A percentile compares a stretch with the other conserved stretches of the same genome.
These are phyloP conservation scores for Halisarca cf. caerulea DNA, from an alignment of 37 sponge, comb jelly and placozoan species.

Conservation along the genomic window DNA sequence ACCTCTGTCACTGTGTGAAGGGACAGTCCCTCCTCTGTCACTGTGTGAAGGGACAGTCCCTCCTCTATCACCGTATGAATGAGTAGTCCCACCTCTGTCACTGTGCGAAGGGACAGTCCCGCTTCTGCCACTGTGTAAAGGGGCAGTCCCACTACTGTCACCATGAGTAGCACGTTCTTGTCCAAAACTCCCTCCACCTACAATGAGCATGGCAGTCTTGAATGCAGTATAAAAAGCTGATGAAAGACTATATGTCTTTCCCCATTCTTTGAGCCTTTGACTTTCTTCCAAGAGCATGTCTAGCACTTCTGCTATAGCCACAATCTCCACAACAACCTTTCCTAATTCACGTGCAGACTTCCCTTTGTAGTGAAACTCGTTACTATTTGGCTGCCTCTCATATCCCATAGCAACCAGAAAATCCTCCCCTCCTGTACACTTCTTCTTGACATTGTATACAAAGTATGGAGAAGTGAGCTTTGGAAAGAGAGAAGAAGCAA, in stretches of 20 bases:
- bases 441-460: constrained; percentile 33
- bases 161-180: no score
- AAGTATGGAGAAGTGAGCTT: constrained; percentile 22
- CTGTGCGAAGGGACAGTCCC: no score
- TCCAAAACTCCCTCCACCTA: background rate
- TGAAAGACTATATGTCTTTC: background rate
- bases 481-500: background rate
- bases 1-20: no score
- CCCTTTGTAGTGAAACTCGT: background rate
- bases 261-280: background rate
- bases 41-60: background rate
- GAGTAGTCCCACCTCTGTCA: no score
- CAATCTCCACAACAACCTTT: background rate
- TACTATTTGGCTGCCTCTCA: no score
- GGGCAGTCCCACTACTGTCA: no score
- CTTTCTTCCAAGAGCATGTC: background rate
- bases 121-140: no score
- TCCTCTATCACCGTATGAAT: no score
- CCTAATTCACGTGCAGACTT: background rate
- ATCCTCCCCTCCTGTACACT: background rate
- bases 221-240: background rate
- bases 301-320: background rate
- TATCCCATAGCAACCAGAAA: background rate
- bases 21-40: background rate
- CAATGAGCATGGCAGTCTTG: background rate